These are phyloP conservation scores for Echiichthys vipera DNA, from an alignment of 2,797 vertebrate species.

Conservation along the genomic window DNA sequence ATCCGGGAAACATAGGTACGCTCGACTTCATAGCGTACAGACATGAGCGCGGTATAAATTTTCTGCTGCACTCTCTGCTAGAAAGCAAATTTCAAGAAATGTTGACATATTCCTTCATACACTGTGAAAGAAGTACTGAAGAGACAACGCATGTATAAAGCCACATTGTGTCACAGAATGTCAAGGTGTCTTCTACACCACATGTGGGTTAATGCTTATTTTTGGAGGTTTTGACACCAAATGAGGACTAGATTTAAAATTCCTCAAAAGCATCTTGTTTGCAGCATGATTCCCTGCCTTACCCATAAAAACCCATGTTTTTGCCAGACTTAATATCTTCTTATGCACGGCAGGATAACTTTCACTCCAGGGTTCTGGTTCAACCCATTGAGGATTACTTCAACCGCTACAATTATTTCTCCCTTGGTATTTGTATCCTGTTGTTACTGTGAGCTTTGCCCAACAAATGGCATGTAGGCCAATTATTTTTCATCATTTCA, in stretches of 20 bases:
- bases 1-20: too few relatives aligned
- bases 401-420: slow-evolving; percentile 11
- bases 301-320: background rate
- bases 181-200: background rate
- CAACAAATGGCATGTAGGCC: slow-evolving; percentile 22
- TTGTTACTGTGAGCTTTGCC: slow-evolving; percentile 27
- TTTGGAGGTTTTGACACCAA: background rate
- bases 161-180: background rate
- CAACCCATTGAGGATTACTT: slow-evolving; percentile 14
- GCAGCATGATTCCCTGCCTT: background rate
- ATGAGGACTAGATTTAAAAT: background rate
- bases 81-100: background rate
- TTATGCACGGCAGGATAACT: slow-evolving; percentile 6
- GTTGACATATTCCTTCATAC: background rate
- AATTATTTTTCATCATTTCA: slow-evolving; percentile 48
- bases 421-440: slow-evolving; percentile 24
- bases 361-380: slow-evolving; percentile 23
- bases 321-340: slow-evolving; percentile 11
- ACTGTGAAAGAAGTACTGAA: background rate
- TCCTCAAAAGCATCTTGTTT: background rate
- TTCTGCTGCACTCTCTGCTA: background rate
- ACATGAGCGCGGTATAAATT: background rate
- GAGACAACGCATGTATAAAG: background rate
- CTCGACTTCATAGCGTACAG: too few relatives aligned
- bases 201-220: background rate